phyloP scores from a whole-genome alignment of 2,888 invertebrate species.

The Heliconius erato region DNA sequence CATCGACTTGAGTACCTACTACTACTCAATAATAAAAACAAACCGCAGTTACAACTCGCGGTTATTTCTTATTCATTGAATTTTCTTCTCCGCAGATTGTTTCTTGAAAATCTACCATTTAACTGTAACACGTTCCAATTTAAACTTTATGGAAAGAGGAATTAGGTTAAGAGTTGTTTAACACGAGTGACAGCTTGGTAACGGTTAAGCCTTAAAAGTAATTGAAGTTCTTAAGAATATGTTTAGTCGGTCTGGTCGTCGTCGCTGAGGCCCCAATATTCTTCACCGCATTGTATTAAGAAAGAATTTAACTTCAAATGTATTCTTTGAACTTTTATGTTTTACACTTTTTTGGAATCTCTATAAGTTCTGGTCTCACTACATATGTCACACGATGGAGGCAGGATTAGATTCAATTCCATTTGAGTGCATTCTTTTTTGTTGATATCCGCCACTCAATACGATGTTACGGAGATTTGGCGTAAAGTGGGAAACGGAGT shows the following conservation, averaged over 20 bases:
- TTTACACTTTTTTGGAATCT: not conserved
- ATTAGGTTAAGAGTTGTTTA: not conserved
- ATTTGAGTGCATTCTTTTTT: no score
- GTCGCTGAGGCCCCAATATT: constrained; percentile 9
- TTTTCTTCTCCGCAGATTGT: constrained; percentile 38
- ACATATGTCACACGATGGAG: not conserved
- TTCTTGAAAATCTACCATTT: constrained; percentile 20
- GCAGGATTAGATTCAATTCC: no score
- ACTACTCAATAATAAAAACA: constrained; percentile 25
- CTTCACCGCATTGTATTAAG: constrained; percentile 6
- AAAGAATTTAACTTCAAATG: constrained; percentile 6
- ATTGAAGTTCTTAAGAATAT: constrained; percentile 29
- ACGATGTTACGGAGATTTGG: no score
- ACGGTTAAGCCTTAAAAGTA: constrained; percentile 25
- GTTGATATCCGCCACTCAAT: no score
- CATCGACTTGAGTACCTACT: not conserved
- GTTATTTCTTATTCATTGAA: constrained; percentile 37
- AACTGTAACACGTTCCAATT: not conserved
- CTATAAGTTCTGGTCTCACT: not conserved
- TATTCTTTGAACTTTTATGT: constrained; percentile 1
- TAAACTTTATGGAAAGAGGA: not conserved
- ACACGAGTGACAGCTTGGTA: not conserved
- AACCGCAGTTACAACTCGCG: constrained; percentile 14
- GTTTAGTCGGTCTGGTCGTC: constrained; percentile 22
- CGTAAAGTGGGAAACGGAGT: no score